These are phyloP conservation scores for Manduca sexta DNA, from an alignment of 1,140 invertebrate species.

Conservation along the genomic window DNA sequence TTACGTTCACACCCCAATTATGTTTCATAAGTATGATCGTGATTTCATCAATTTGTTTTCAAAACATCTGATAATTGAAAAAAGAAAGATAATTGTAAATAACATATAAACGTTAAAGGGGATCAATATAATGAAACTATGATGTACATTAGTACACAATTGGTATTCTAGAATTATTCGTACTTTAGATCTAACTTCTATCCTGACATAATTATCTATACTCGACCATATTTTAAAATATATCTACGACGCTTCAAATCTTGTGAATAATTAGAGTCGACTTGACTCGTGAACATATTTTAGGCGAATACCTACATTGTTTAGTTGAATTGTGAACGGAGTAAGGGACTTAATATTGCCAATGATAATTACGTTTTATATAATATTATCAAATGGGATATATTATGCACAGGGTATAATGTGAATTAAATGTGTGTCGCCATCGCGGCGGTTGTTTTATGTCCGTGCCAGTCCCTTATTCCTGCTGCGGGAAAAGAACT, in stretches of 20 bases:
- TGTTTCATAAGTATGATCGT: background rate
- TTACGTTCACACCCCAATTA: background rate
- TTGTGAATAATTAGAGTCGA: slow-evolving; percentile 32
- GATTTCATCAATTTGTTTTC: slow-evolving; percentile 14
- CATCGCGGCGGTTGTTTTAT: slow-evolving; percentile 26
- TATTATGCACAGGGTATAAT: slow-evolving; percentile 67
- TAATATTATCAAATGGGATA: slow-evolving; percentile 55
- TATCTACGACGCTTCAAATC: slow-evolving; percentile 38
- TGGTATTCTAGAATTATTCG: slow-evolving; percentile 67
- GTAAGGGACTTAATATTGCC: slow-evolving; percentile 63
- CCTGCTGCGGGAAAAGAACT: slow-evolving; percentile 62
- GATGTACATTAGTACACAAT: slow-evolving; percentile 63
- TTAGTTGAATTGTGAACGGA: slow-evolving; percentile 54
- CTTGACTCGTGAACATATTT: slow-evolving; percentile 33
- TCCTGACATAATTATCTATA: slow-evolving; percentile 41
- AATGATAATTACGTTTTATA: slow-evolving; percentile 52
- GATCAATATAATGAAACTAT: slow-evolving; percentile 69
- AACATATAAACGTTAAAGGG: slow-evolving; percentile 69
- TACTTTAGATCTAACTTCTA: slow-evolving; percentile 58
- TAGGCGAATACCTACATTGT: slow-evolving; percentile 51
- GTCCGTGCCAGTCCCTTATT: slow-evolving; percentile 68
- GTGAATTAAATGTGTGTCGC: slow-evolving; percentile 47
- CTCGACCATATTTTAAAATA: slow-evolving; percentile 34
- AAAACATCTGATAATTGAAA: slow-evolving; percentile 24
- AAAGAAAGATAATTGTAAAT: slow-evolving; percentile 68